Evolutionary conservation across 2,888 invertebrate species (phyloP), one percentile per base, ranked within the genome.

Genomic region (Trilocha varians): DNA sequence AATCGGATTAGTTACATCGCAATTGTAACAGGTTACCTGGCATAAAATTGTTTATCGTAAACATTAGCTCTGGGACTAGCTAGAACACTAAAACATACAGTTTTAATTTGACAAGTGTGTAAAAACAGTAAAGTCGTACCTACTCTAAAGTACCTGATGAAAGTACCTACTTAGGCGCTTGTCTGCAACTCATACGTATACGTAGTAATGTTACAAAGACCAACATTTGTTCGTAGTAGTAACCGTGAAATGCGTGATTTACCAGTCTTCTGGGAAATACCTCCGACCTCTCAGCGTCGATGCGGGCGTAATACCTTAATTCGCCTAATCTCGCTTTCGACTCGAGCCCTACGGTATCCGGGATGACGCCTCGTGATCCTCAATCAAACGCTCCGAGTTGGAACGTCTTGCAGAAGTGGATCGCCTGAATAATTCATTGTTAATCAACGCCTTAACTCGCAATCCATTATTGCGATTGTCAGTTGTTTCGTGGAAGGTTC

Each of bases 181-280:
- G 8, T 11, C 3, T 2, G 25, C 11, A 25, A 25, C 11, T 25
- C 25, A 11, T 25, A 25, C 4, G 5, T 25, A 25, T 25, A 25
- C 25, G n/a, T n/a, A n/a, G n/a, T n/a, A n/a, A n/a, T 46, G 43
- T 47, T 47, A 49, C 55, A 52, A 53, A 44, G 50, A 25, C 53
- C 52, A 40, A 36, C 32, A 50, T 50, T 57, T 59, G 53, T 62
- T 62, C 59, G 61, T 61, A 58, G 52, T 62, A 62, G 62, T 63
- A 65, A 62, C 70, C 72, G 66, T 75, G 77, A 76, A 76, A 71
- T 69, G 69, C 70, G 75, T 79, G 78, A 82, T 82, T 79, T 83
- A 80, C 67, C 60, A 59, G 60, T 59, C 80, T 69, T 74, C 51
- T 54, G 82, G 80, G 83, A 80, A 80, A 82, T 80, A 72, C 70